These are phyloP conservation scores for Tyto alba DNA, from an alignment of 2,113 vertebrate species.

Conservation along the genomic window DNA sequence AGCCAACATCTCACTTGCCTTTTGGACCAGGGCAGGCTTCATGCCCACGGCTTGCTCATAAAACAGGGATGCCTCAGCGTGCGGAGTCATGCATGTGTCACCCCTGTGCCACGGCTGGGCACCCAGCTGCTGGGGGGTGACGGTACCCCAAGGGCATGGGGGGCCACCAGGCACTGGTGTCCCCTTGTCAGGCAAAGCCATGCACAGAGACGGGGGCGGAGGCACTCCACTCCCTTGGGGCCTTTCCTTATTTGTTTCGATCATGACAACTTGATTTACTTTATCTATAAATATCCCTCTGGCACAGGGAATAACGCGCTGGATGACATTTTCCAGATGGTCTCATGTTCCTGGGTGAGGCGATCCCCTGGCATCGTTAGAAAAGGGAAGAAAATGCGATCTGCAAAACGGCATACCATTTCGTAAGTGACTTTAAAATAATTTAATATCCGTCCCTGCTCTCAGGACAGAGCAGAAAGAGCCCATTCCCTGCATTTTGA, in stretches of 20 bases:
- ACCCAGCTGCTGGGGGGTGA: neutral
- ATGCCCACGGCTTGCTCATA: neutral
- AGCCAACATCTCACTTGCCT: fast-evolving
- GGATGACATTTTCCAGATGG: slow-evolving; percentile 13
- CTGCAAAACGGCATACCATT: neutral
- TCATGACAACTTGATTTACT: neutral
- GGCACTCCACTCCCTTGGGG: neutral
- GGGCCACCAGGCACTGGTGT: neutral
- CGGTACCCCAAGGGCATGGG: neutral
- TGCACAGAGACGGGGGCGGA: fast-evolving
- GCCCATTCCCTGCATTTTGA: fast-evolving
- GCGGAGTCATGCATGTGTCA: fast-evolving
- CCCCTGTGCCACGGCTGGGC: too few species aligned
- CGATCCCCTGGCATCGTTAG: neutral
- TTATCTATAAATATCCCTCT: slow-evolving; percentile 12
- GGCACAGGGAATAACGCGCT: neutral
- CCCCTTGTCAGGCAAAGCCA: neutral
- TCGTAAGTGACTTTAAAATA: neutral
- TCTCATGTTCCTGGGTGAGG: neutral
- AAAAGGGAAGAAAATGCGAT: neutral
- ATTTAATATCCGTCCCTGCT: neutral
- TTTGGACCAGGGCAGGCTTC: neutral
- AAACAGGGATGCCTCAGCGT: neutral
- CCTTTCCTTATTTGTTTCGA: neutral
- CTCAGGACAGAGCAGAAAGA: neutral